Evolutionary conservation across 2,888 invertebrate species (phyloP).

Genomic region (Diploptera punctata): DNA sequence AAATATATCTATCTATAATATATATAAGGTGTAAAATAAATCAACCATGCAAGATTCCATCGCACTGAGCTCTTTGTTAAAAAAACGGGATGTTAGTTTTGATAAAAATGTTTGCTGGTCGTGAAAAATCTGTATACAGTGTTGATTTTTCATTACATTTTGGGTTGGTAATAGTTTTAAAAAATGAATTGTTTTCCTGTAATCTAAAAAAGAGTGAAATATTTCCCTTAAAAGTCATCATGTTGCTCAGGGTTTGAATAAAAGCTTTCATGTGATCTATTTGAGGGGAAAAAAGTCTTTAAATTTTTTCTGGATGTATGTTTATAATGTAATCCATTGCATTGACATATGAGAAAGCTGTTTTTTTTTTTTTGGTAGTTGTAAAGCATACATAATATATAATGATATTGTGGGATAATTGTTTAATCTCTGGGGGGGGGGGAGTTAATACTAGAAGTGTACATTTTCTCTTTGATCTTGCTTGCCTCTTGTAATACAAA

Average conservation of each 20-base stretch:
- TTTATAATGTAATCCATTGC: slow-evolving; percentile 23
- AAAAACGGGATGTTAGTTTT: slow-evolving; percentile 33
- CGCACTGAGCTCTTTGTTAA: slow-evolving; percentile 31
- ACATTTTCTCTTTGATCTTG: too few relatives aligned
- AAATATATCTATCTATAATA: too few relatives aligned
- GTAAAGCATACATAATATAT: slow-evolving; percentile 15
- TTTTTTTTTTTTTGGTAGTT: slow-evolving; percentile 21
- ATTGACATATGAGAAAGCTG: slow-evolving; percentile 27
- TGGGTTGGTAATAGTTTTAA: slow-evolving; percentile 21
- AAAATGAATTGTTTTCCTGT: too few relatives aligned
- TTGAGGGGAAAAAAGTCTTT: slow-evolving; percentile 1
- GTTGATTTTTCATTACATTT: slow-evolving; percentile 30
- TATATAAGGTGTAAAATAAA: slow-evolving; percentile 48
- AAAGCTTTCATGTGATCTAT: slow-evolving; percentile 37
- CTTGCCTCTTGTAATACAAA: too few relatives aligned
- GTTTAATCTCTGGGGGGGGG: too few relatives aligned
- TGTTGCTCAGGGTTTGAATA: slow-evolving; percentile 32
- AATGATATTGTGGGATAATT: not conserved
- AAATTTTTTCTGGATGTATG: not conserved
- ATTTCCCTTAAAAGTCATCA: slow-evolving; percentile 25
- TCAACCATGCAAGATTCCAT: slow-evolving; percentile 45
- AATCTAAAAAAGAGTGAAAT: not conserved
- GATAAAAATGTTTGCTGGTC: slow-evolving; percentile 39
- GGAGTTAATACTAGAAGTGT: too few relatives aligned
- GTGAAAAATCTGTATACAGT: slow-evolving; percentile 21